A percentile compares a stretch with the other conserved stretches of the same genome.
phyloP scores from a whole-genome alignment of 1,140 invertebrate species.

The Macrosteles quadrilineatus region DNA sequence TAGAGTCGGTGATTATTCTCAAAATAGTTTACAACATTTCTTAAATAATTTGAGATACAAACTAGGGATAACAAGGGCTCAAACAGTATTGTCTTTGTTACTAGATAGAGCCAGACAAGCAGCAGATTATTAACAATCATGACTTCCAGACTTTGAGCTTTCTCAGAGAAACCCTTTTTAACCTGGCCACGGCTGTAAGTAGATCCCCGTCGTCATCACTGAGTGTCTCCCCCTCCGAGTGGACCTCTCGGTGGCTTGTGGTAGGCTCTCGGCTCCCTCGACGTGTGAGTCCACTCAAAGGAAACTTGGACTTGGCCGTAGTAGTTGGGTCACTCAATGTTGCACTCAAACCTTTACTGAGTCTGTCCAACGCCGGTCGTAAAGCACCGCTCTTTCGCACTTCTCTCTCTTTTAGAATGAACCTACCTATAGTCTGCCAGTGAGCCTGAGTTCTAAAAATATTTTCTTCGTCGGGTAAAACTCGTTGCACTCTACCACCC shows the following conservation, averaged over 20 bases:
- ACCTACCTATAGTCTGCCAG: slow-evolving; percentile 87
- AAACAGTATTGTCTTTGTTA: slow-evolving; percentile 31
- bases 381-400: slow-evolving; percentile 54
- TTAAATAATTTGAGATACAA: slow-evolving; percentile 26
- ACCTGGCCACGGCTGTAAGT: slow-evolving; percentile 58
- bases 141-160: slow-evolving; percentile 77
- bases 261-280: slow-evolving; percentile 43
- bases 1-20: slow-evolving; percentile 38
- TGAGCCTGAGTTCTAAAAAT: slow-evolving; percentile 84
- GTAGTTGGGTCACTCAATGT: slow-evolving; percentile 69
- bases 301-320: slow-evolving; percentile 45
- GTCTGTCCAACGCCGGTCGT: slow-evolving; percentile 61
- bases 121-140: slow-evolving; percentile 49
- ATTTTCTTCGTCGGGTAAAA: slow-evolving; percentile 83
- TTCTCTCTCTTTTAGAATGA: slow-evolving; percentile 67
- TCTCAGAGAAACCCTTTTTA: slow-evolving; percentile 73
- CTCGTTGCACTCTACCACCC: slow-evolving; percentile 63
- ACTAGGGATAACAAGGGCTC: slow-evolving; percentile 22
- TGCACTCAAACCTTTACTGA: slow-evolving; percentile 66
- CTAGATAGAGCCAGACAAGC: slow-evolving; percentile 20
- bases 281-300: slow-evolving; percentile 41
- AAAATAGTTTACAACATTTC: slow-evolving; percentile 30
- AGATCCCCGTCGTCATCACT: slow-evolving; percentile 56
- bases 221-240: slow-evolving; percentile 73
- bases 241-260: slow-evolving; percentile 58